Evolutionary conservation across 2,888 invertebrate genomes (phyloP).

Genomic region (Ariolimax columbianus): DNA sequence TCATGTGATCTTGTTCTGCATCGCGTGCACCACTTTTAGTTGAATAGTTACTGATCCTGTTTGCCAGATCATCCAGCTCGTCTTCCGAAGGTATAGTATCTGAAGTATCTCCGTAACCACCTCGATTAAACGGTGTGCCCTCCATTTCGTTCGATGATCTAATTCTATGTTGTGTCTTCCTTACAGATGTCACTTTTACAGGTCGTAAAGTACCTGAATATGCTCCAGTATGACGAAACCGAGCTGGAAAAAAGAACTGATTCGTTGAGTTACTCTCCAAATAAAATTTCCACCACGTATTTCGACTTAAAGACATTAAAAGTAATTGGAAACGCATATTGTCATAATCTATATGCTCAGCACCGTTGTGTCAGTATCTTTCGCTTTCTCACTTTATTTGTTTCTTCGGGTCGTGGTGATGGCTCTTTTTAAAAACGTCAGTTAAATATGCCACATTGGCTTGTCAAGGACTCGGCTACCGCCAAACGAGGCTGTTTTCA

Average conservation of each 20-base stretch:
- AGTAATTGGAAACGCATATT: background rate
- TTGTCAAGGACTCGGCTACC: background rate
- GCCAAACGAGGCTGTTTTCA: too few species aligned
- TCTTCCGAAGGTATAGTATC: background rate
- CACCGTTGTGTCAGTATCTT: too few species aligned
- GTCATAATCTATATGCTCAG: background rate
- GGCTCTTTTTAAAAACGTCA: too few species aligned
- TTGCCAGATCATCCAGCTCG: background rate
- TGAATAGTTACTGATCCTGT: background rate
- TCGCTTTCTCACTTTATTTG: too few species aligned
- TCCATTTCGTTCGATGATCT: background rate
- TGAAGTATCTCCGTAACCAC: background rate
- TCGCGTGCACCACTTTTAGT: background rate
- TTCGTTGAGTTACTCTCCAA: background rate
- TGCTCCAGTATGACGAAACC: background rate
- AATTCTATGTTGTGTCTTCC: background rate
- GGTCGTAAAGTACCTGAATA: background rate
- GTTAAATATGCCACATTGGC: background rate
- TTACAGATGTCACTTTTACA: background rate
- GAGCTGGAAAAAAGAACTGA: background rate
- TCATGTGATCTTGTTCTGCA: background rate
- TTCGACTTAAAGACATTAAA: background rate
- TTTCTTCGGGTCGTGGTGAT: too few species aligned
- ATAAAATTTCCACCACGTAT: background rate
- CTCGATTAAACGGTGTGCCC: background rate